These are phyloP conservation scores for Ursus arctos DNA, from an alignment of 2,113 vertebrate genomes.

Conservation along the genomic window DNA sequence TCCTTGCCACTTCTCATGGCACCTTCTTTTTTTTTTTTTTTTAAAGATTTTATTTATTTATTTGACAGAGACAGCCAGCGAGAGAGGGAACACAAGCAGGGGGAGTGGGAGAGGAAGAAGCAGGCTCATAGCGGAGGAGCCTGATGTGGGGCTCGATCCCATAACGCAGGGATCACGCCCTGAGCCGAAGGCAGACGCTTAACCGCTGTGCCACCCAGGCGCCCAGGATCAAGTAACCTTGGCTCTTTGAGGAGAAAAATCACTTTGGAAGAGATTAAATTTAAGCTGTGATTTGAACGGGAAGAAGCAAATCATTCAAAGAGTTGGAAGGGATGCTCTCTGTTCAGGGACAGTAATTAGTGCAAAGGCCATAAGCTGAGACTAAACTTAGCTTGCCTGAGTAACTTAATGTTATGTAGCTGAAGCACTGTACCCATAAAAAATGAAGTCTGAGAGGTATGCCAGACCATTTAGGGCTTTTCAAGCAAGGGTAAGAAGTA, in stretches of 20 bases:
- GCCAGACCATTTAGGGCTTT: neutral
- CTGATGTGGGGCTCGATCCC: too few species aligned
- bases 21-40: too few species aligned
- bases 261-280: neutral
- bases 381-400: neutral
- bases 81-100: too few species aligned
- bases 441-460: neutral
- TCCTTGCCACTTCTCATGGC: too few species aligned
- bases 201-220: too few species aligned
- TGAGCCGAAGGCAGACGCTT: too few species aligned
- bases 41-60: too few species aligned
- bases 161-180: too few species aligned
- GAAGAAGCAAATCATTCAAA: neutral
- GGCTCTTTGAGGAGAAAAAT: neutral
- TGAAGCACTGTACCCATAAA: neutral
- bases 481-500: neutral
- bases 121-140: too few species aligned
- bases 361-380: neutral
- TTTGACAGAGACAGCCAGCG: too few species aligned
- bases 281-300: slow-evolving; percentile 11
- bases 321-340: neutral
- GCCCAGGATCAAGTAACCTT: neutral
- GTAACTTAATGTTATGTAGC: neutral
- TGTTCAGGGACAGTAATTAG: neutral
- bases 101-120: too few species aligned